Evolutionary conservation across 2,113 vertebrate species (phyloP).

Genomic region (Mus pahari): DNA sequence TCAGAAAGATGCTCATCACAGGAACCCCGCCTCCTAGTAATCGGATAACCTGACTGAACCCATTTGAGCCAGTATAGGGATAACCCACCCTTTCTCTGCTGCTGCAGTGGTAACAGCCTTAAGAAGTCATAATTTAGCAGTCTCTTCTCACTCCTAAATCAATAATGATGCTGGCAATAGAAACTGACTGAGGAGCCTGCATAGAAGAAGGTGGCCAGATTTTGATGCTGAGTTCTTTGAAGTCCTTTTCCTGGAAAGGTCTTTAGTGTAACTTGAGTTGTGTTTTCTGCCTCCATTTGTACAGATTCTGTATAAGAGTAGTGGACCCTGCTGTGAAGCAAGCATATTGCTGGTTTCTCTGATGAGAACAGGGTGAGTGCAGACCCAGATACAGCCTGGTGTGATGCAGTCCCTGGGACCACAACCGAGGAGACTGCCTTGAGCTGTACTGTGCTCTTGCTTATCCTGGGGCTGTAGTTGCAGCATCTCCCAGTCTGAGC

Average conservation of each 20-base stretch:
- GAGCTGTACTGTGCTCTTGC: not conserved
- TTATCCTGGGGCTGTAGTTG: not conserved
- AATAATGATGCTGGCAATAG: conserved; percentile 4
- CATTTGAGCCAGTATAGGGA: not conserved
- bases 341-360: not conserved
- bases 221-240: not conserved
- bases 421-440: not conserved
- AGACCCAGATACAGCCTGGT: not conserved
- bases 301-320: not conserved
- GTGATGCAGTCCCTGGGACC: not conserved
- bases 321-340: not conserved
- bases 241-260: conserved; percentile 22
- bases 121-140: conserved; percentile 51
- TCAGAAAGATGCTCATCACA: conserved; percentile 2
- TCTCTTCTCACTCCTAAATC: conserved; percentile 4
- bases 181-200: conserved; percentile 19
- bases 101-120: not conserved
- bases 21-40: conserved; percentile 7
- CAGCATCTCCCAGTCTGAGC: not conserved
- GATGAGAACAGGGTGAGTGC: not conserved
- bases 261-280: not conserved
- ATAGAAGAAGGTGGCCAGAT: conserved; percentile 32
- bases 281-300: not conserved
- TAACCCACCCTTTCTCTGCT: not conserved
- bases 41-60: not conserved